Percentiles rank a stretch among this genome's conserved stretches.
Evolutionary conservation across 2,797 vertebrate genomes (phyloP).

Genomic region (Sebastes kiyomatsui): DNA sequence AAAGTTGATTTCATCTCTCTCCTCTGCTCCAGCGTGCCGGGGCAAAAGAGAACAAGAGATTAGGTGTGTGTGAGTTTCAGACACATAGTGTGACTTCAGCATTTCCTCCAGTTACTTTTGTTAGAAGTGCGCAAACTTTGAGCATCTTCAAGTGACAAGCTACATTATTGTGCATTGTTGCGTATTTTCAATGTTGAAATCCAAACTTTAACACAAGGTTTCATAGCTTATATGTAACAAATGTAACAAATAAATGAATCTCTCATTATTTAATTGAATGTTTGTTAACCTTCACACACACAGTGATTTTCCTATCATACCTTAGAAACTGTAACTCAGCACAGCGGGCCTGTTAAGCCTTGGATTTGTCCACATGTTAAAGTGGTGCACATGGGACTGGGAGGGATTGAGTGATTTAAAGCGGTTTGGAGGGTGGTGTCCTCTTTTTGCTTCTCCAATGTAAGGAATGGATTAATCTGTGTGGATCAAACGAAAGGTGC

Average conservation of each 20-base stretch:
- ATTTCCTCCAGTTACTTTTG: not conserved
- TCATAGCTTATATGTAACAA: not conserved
- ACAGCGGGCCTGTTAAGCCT: not conserved
- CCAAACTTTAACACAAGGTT: not conserved
- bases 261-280: not conserved
- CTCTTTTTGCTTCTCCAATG: not conserved
- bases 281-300: not conserved
- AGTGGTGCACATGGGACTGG: not conserved
- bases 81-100: not conserved
- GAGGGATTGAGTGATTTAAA: not conserved
- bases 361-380: not conserved
- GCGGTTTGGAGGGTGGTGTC: not conserved
- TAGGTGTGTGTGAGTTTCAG: not conserved
- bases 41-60: not conserved
- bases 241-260: not conserved
- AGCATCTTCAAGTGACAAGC: too few species aligned
- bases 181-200: not conserved
- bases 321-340: not conserved
- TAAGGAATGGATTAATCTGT: not conserved
- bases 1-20: constrained; percentile 20
- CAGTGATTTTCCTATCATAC: not conserved
- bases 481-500: not conserved
- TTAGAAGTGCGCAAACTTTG: not conserved
- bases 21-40: not conserved
- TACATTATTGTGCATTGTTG: not conserved